Conservation (phyloP, 1,140 invertebrate species). For the Dermatophagoides farinae region DNA sequence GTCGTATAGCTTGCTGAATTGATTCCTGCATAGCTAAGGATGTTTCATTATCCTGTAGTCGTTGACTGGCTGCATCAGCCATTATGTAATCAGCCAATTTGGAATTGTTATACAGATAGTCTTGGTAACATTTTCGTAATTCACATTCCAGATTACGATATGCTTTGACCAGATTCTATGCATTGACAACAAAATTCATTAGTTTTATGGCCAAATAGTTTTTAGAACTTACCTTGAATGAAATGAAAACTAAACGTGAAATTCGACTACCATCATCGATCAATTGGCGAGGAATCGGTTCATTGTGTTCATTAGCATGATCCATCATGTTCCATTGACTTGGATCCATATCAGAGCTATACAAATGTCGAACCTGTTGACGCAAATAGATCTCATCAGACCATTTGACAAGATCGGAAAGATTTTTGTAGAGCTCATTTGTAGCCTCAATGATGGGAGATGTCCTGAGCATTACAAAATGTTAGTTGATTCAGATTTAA, state of each 20-base stretch:
- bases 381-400: slow-evolving; percentile 49
- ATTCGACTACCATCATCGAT: slow-evolving; percentile 30
- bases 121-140: not conserved
- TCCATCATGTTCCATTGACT: slow-evolving; percentile 45
- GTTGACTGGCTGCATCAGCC: not conserved
- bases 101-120: not conserved
- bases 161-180: slow-evolving; percentile 4
- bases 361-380: slow-evolving; percentile 25
- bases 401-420: slow-evolving; percentile 63
- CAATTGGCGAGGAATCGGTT: slow-evolving; percentile 50
- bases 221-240: not conserved
- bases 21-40: not conserved
- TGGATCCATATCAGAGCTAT: slow-evolving; percentile 42
- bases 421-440: slow-evolving; percentile 59
- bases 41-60: not conserved
- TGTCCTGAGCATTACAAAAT: slow-evolving; percentile 25
- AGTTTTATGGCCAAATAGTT: not conserved
- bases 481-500: not conserved
- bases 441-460: slow-evolving; percentile 48
- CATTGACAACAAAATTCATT: not conserved
- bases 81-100: not conserved
- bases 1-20: not conserved
- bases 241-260: not conserved
- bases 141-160: not conserved
- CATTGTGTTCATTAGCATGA: slow-evolving; percentile 36